Base-by-base conservation (phyloP, 2,797 vertebrate species). In the Pseudochirops cupreus region DNA sequence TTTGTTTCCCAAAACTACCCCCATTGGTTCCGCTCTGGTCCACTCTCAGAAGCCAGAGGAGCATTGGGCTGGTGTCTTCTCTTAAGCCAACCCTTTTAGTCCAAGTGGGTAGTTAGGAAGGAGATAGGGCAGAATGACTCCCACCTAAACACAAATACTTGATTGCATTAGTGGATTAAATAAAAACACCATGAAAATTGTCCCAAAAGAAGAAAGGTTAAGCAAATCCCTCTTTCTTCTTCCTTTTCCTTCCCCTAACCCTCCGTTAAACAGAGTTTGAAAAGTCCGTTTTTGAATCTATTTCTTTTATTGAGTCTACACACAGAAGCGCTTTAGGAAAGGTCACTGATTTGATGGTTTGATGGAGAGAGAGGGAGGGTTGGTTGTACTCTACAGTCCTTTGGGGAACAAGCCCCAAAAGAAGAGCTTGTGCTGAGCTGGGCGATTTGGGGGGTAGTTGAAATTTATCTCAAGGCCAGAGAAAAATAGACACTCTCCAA, bases 271-370 rank as follows among this genome's bases (percentile, higher is more conserved):
- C 97, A 94, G 96, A 97, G 13, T 91, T 97, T 55, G 92, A 16
- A 1, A 0, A 95, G 93, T 95, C 95, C 95, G n/a, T 94, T 98
- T 46, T 98, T 94, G 95, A 98, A 98, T 94, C 95, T 95, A 97
- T 98, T 97, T 87, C 91, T 92, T 98, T 98, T 98, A 98, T 99
- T 99, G 97, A 98, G 97, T 96, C 97, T 97, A 98, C 97, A 97
- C 92, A 98, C 97, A 98, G 97, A 98, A 95, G 94, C 93, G 92
- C 39, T 96, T 97, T 94, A 98, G 97, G 96, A 98, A 96, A 97
- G 91, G 97, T 91, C 91, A 92, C 90, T 57, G 92, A 62, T 62
- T 94, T 29, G 46, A 56, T 39, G 21, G 39, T n/a, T 87, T 39
- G 2, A 50, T 87, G 39, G 39, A 50, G 21, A 87, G 39, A 39